Conservation (phyloP, 2,113 vertebrate species). For the Nycticorax nycticorax region DNA sequence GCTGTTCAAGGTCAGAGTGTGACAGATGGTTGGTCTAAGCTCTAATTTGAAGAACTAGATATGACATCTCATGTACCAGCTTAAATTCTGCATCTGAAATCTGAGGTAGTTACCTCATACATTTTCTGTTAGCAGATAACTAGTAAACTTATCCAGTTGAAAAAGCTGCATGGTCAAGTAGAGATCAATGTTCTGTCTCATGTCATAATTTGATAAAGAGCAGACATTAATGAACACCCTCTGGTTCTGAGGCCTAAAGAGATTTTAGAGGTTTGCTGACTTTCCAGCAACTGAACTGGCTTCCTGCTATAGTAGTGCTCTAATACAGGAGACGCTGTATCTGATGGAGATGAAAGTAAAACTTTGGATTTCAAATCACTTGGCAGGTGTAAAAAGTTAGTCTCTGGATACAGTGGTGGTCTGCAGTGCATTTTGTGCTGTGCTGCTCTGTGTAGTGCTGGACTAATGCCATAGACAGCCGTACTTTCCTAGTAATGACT, state of each 20-base stretch:
- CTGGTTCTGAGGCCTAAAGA: neutral
- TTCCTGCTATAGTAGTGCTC: neutral
- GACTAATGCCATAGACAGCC: neutral
- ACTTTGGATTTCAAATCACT: neutral
- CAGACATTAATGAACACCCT: neutral
- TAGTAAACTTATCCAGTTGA: neutral
- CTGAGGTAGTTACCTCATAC: neutral
- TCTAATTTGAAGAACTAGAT: neutral
- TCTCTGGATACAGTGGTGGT: neutral
- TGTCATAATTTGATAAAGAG: neutral
- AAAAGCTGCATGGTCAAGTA: neutral
- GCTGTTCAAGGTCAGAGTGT: neutral
- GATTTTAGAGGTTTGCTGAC: neutral
- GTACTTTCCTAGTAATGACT: neutral
- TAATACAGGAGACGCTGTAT: neutral
- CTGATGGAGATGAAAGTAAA: neutral
- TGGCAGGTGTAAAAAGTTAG: neutral
- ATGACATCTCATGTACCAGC: neutral
- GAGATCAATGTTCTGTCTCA: neutral
- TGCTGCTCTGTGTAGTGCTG: neutral
- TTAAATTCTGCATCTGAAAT: neutral
- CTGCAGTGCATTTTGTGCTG: neutral
- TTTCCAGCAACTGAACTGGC: neutral
- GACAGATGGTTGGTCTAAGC: neutral
- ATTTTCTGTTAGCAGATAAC: neutral